Evolutionary conservation across 1,140 invertebrate species (phyloP).

Genomic region (Trichoplusia ni): DNA sequence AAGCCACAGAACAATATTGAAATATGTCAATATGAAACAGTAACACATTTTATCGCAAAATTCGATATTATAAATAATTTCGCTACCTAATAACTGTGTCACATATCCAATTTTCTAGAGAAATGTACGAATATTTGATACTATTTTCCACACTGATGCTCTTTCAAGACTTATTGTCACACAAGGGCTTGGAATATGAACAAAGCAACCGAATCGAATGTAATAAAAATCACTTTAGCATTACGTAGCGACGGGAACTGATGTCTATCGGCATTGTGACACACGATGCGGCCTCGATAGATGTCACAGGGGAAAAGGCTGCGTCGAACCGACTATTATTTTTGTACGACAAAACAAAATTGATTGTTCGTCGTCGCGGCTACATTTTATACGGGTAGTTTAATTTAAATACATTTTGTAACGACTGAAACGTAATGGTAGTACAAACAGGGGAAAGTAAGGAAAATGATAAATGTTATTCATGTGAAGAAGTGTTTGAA

Average conservation of each 20-base stretch:
- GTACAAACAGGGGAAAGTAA: background rate
- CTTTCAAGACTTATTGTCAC: constrained; percentile 48
- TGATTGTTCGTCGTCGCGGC: constrained; percentile 57
- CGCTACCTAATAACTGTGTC: constrained; percentile 27
- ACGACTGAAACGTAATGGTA: background rate
- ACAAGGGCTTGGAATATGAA: constrained; percentile 61
- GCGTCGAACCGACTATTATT: constrained; percentile 71
- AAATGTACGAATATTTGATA: constrained; percentile 38
- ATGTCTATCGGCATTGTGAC: constrained; percentile 75
- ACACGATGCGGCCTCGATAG: constrained; percentile 71
- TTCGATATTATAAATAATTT: constrained; percentile 25
- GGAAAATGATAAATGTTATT: too few relatives aligned
- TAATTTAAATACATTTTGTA: constrained; percentile 51
- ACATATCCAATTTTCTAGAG: constrained; percentile 31
- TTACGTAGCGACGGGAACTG: constrained; percentile 70
- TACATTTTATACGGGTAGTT: constrained; percentile 52
- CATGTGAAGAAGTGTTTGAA: too few relatives aligned
- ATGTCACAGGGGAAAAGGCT: constrained; percentile 69
- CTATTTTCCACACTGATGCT: constrained; percentile 46
- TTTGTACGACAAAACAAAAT: constrained; percentile 72
- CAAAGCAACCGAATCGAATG: constrained; percentile 76
- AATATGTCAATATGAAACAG: background rate
- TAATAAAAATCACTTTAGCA: constrained; percentile 79
- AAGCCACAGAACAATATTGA: background rate
- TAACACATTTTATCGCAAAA: constrained; percentile 16